Conservation (phyloP, 1,140 invertebrate genomes). For the Chrysoperla carnea region DNA sequence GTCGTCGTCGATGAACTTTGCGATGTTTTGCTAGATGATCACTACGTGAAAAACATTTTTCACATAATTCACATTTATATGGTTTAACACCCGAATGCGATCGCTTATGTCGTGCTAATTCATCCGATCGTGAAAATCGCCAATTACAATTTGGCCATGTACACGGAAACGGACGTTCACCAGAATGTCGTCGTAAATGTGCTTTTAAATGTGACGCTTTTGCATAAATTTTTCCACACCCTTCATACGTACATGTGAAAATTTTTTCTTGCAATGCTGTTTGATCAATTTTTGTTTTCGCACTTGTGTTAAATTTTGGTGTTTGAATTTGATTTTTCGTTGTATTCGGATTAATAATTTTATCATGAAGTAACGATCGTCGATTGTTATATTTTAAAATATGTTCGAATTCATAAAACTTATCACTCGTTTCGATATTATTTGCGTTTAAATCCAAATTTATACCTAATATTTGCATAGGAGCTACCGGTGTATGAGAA, state of each 20-base stretch:
- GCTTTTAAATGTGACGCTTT: slow-evolving; percentile 91
- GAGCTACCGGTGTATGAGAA: not conserved
- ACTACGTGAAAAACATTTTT: slow-evolving; percentile 72
- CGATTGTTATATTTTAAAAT: not conserved
- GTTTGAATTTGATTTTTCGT: not conserved
- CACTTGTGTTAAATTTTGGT: not conserved
- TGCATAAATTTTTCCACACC: slow-evolving; percentile 61
- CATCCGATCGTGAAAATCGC: slow-evolving; percentile 88
- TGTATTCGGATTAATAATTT: not conserved
- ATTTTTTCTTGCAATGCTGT: slow-evolving; percentile 16
- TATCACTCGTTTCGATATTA: slow-evolving; percentile 1
- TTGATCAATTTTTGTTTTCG: not conserved
- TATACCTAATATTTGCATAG: slow-evolving; percentile 6
- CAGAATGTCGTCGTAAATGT: slow-evolving; percentile 80
- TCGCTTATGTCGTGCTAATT: slow-evolving; percentile 64
- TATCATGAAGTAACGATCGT: not conserved
- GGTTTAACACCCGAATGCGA: slow-evolving; percentile 76
- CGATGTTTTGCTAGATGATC: slow-evolving; percentile 82
- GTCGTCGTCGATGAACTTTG: slow-evolving; percentile 57
- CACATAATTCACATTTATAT: slow-evolving; percentile 67
- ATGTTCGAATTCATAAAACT: not conserved
- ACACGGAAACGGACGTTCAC: slow-evolving; percentile 84
- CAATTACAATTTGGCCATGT: slow-evolving; percentile 85
- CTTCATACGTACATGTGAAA: slow-evolving; percentile 36
- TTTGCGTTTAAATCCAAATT: slow-evolving; percentile 4